A percentile compares a stretch with the other conserved stretches of the same genome.
These are phyloP conservation scores for Colletes latitarsis DNA, from an alignment of 1,140 invertebrate species.

Conservation along the genomic window DNA sequence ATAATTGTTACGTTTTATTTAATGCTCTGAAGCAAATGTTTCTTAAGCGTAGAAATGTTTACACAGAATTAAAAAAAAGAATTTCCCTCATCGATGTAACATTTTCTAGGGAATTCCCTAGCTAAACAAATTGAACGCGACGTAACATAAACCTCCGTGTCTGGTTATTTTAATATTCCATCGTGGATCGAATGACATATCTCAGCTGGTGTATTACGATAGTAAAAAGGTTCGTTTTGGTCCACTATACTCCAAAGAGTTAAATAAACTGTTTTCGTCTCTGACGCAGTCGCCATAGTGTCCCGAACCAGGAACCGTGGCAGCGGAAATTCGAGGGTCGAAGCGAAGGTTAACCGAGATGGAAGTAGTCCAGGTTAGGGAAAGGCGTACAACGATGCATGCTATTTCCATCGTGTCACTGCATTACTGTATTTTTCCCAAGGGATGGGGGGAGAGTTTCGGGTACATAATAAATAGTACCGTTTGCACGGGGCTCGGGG, in stretches of 20 bases:
- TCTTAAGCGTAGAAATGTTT: too few species aligned
- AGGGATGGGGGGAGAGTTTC: constrained; percentile 9
- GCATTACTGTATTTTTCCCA: constrained; percentile 62
- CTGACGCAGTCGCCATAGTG: background rate
- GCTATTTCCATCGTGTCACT: constrained; percentile 33
- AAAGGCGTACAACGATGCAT: constrained; percentile 20
- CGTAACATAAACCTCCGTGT: too few species aligned
- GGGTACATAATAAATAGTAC: constrained; percentile 60
- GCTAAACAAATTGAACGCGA: too few species aligned
- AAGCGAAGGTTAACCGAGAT: background rate
- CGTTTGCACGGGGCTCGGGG: constrained; percentile 57
- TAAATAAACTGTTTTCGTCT: background rate
- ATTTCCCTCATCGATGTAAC: too few species aligned
- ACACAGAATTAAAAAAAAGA: too few species aligned
- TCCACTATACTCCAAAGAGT: too few species aligned
- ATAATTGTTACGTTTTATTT: background rate
- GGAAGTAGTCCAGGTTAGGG: constrained; percentile 20
- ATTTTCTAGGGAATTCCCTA: too few species aligned
- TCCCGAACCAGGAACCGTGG: background rate
- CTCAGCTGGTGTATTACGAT: too few species aligned
- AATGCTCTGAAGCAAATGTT: background rate
- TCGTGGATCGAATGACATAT: too few species aligned
- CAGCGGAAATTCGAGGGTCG: background rate
- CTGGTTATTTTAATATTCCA: too few species aligned
- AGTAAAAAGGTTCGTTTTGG: too few species aligned